phyloP scores from a whole-genome alignment of 2,797 vertebrate species.

The Pipistrellus nathusii region DNA sequence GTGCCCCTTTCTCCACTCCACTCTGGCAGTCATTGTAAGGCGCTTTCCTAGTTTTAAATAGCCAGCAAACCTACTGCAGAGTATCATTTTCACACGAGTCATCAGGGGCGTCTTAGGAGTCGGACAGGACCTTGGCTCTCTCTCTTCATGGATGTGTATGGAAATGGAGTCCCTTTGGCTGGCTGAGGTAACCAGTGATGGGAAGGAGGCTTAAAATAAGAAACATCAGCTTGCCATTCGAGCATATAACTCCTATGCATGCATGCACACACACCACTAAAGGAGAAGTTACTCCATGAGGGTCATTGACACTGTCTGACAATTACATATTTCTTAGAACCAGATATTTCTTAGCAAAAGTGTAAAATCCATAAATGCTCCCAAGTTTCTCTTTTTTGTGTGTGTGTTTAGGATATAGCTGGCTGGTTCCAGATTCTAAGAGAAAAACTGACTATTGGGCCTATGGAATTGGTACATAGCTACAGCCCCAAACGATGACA shows the following conservation, averaged over 20 bases:
- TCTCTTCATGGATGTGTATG: neutral
- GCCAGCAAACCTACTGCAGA: neutral
- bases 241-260: neutral
- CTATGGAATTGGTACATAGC: neutral
- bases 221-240: neutral
- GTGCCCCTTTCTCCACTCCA: rapidly evolving
- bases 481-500: neutral
- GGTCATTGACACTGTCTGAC: neutral
- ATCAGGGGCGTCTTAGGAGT: neutral
- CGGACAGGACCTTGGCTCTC: rapidly evolving
- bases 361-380: neutral
- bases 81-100: neutral
- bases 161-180: neutral
- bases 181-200: neutral
- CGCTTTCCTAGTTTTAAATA: neutral
- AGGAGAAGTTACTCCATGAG: no score
- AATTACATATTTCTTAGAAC: neutral
- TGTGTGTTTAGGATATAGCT: neutral
- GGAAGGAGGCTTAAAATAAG: neutral
- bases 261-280: neutral
- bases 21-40: neutral
- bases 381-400: neutral
- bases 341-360: neutral
- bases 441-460: neutral
- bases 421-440: neutral